phyloP scores from a whole-genome alignment of 2,797 vertebrate species.

The Trachops cirrhosus region DNA sequence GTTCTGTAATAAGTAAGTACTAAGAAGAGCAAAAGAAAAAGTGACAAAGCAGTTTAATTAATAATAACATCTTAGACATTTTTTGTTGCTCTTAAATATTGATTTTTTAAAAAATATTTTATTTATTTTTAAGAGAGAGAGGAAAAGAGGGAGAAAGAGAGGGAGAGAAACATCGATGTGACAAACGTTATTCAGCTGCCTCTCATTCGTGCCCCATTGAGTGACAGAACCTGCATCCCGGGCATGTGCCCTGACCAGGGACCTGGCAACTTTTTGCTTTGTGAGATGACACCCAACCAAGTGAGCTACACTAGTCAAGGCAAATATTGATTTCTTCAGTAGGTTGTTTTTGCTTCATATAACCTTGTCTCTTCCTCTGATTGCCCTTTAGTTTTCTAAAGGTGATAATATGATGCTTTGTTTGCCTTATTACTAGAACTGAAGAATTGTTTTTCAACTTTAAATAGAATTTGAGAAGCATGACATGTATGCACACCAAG shows the following conservation, averaged over 20 bases:
- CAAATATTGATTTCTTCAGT: neutral
- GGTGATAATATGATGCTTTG: neutral
- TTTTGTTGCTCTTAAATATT: neutral
- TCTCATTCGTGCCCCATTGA: neutral
- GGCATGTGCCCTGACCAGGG: neutral
- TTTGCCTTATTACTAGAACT: neutral
- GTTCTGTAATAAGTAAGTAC: neutral
- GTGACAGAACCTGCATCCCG: neutral
- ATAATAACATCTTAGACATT: neutral
- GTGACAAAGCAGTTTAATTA: neutral
- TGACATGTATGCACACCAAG: neutral
- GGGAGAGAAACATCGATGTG: neutral
- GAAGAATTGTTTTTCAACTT: conserved; percentile 14
- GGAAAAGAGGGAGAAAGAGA: neutral
- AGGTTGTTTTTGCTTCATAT: neutral
- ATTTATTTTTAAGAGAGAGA: neutral
- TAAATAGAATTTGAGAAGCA: neutral
- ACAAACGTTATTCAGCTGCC: neutral
- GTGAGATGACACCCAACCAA: neutral
- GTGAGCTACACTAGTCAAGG: neutral
- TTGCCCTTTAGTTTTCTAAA: conserved; percentile 22
- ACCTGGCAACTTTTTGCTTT: neutral
- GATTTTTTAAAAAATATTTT: neutral
- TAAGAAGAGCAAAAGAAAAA: conserved; percentile 10
- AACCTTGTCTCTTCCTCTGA: neutral